Evolutionary conservation across 2,797 vertebrate species (phyloP).

Genomic region (Glyptemys insculpta): DNA sequence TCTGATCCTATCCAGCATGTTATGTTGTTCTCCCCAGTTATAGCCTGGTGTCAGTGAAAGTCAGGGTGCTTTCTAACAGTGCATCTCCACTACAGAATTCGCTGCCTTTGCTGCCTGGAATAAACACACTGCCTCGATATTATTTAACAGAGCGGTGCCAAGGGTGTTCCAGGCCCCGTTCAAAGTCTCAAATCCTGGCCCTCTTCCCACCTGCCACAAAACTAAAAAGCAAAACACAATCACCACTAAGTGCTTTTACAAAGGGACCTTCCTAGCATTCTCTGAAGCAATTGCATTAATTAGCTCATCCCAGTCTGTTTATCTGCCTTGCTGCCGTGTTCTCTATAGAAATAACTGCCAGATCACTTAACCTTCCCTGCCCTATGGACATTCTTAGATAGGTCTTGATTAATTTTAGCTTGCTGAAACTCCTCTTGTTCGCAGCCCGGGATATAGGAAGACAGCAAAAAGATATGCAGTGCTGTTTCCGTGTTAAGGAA

Average conservation of each 20-base stretch:
- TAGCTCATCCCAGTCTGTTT: too few species aligned
- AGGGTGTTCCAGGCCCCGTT: neutral
- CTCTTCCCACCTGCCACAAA: neutral
- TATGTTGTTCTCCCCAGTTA: neutral
- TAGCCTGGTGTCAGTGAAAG: neutral
- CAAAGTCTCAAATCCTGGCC: neutral
- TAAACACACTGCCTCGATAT: neutral
- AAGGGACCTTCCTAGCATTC: neutral
- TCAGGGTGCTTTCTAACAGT: neutral
- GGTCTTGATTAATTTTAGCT: neutral
- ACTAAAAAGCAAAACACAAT: neutral
- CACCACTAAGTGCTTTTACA: neutral
- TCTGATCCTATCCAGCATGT: neutral
- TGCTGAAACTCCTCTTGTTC: neutral
- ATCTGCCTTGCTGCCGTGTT: neutral
- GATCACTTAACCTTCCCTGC: neutral
- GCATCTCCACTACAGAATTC: rapidly evolving
- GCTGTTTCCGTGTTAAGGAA: neutral
- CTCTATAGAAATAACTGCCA: neutral
- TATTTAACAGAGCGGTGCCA: neutral
- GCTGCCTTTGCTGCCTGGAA: constrained; percentile 7
- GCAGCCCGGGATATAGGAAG: neutral
- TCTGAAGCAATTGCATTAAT: neutral
- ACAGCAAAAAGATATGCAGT: neutral
- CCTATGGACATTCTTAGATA: neutral